Evolutionary conservation across 2,888 invertebrate genomes (phyloP), one percentile per base, ranked within the genome.

Genomic region (Leucophenga montana): DNA sequence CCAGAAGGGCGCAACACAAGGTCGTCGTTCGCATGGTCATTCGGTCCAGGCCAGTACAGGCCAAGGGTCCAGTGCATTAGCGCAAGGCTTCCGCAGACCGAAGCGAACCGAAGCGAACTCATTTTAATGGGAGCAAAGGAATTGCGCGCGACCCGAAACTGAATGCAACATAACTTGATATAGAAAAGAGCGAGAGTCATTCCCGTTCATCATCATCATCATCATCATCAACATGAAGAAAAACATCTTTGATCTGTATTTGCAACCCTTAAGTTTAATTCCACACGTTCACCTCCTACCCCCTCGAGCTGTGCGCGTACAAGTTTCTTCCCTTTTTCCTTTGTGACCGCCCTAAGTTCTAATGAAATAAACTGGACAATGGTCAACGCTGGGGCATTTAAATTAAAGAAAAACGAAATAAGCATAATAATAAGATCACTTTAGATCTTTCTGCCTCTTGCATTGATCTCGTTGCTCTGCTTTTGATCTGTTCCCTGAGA

Each of bases 351-450:
- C 31, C 4, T 11, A 9, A 14, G 65, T 68, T 46, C 16, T 74
- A 67, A 71, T 72, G 74, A 65, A 70, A 77, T 39, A 11, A 39
- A 39, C 20, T 74, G 78, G 79, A 77, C 79, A 78, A 78, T 74
- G 79, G 79, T 78, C 79, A 79, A 75, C 74, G 27, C 27, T 27
- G 13, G 18, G 6, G 50, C 50, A 50, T 50, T 50, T 50, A 50
- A 16, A 16, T 50, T 50, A 50, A 16, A 20, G 13, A 27, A 20
- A 27, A 59, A 59, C 33, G 39, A 59, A 59, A 59, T 59, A 31
- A 59, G 59, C 59, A 59, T 62, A 44, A 46, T 62, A 62, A 62
- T 62, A 33, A 62, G 62, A 62, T 62, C 62, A 62, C 31, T 31
- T 16, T 59, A 50, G 56, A 56, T 56, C 56, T 56, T 14, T 22